A percentile compares a stretch with the other conserved stretches of the same genome.
Conservation (phyloP, 2,888 invertebrate genomes). For the Pristionchus mayeri region DNA sequence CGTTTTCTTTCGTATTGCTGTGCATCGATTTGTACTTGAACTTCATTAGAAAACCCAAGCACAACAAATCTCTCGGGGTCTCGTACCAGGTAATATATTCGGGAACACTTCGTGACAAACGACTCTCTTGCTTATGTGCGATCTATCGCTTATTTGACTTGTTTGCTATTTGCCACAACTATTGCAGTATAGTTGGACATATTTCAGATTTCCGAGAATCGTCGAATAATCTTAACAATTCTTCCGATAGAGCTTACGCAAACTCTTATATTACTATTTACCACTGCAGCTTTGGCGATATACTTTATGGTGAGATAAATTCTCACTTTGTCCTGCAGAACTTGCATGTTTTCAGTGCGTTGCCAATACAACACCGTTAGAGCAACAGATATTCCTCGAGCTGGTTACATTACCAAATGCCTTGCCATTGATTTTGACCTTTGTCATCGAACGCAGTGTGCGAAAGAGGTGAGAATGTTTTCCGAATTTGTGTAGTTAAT, state of each 20-base stretch:
- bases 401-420: background rate
- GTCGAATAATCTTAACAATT: background rate
- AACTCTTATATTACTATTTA: no score
- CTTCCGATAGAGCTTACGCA: background rate
- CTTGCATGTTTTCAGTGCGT: background rate
- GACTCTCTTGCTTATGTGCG: no score
- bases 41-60: background rate
- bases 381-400: background rate
- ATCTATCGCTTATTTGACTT: no score
- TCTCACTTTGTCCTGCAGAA: background rate
- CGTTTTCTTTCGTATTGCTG: background rate
- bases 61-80: background rate
- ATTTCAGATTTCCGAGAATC: slow-evolving; percentile 13
- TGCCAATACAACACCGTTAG: background rate
- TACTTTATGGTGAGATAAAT: background rate
- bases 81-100: slow-evolving; percentile 3
- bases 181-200: background rate
- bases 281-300: background rate
- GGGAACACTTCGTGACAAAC: no score
- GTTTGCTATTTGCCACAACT: no score
- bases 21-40: background rate
- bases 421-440: background rate
- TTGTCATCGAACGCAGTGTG: background rate
- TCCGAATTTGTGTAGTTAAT: no score
- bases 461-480: background rate